Base-by-base conservation (phyloP, 2,113 vertebrate species). In the Actenoides hombroni region DNA sequence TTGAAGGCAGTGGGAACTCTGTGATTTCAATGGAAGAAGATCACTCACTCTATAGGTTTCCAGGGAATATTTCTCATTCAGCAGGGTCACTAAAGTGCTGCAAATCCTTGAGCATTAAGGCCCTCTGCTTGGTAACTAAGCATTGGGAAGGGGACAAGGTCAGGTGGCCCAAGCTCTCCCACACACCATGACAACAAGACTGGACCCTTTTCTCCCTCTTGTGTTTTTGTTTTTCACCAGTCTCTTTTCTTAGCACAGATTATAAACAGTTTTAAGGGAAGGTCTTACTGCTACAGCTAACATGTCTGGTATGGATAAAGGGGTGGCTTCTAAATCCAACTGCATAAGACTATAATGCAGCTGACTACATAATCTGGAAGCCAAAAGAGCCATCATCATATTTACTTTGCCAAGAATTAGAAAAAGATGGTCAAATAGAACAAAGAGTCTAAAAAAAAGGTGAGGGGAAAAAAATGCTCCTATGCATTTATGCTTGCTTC, bases 231-330 rank as follows among this genome's bases (percentile, higher is more conserved):
- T 75, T 78, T 88, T 78, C 28, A 3, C 8, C 9, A 2, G 5
- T 28, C 73, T 82, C 4, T 33, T 89, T 90, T 82, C 61, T 83
- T 40, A 63, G 8, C n/a, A 59, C 9, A 80, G 46, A 42, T 70
- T 46, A 70, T 10, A 42, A 74, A 59, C 31, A 44, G 16, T 76
- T 83, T 75, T 46, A 71, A 60, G 35, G 21, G 28, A 84, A 67
- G 46, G 31, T 83, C 28, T 80, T 56, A 26, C 39, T 65, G 49
- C 0, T 0, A 51, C n/a, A 81, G 40, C 20, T 75, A 44, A 48
- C 1, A 0, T 17, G 7, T 49, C 24, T 80, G 29, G 15, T 60
- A 33, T 0, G 3, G 31, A 59, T 53, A 67, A 16, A 42, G 10
- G 8, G 1, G 7, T 87, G 46, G 24, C 33, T 92, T 95, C 75